A percentile compares a stretch with the other conserved stretches of the same genome.
Evolutionary conservation across 1,140 invertebrate genomes (phyloP).

Genomic region (Solenopsis fugax): DNA sequence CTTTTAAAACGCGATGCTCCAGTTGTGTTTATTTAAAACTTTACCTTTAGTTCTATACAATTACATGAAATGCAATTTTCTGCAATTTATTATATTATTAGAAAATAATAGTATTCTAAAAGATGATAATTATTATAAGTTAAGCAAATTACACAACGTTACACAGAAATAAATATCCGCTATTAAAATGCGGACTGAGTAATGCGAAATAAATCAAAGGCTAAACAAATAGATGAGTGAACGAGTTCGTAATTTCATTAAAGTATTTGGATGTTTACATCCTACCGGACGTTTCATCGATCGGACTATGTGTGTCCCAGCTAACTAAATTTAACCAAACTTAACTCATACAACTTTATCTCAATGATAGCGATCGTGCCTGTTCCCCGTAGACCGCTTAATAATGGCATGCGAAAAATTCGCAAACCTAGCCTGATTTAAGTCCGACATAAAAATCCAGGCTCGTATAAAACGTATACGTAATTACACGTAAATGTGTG

Average conservation of each 20-base stretch:
- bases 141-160: neutral
- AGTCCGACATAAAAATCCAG: slow-evolving; percentile 17
- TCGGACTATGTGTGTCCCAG: slow-evolving; percentile 24
- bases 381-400: slow-evolving; percentile 8
- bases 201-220: neutral
- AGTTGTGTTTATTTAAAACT: neutral
- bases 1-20: neutral
- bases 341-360: slow-evolving; percentile 61
- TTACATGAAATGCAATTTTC: neutral
- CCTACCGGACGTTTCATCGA: slow-evolving; percentile 27
- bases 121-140: slow-evolving; percentile 14
- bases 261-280: slow-evolving; percentile 46
- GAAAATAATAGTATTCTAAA: neutral
- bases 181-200: slow-evolving; percentile 12
- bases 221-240: neutral
- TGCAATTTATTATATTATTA: neutral
- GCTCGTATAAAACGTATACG: neutral
- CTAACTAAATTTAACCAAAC: slow-evolving; percentile 59
- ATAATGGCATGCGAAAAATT: slow-evolving; percentile 26
- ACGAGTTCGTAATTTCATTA: slow-evolving; percentile 49
- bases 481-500: slow-evolving; percentile 6
- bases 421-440: slow-evolving; percentile 24
- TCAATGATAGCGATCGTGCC: slow-evolving; percentile 49
- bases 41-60: neutral
- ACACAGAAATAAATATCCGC: neutral